Percentiles rank a stretch among this genome's conserved stretches.
These are phyloP conservation scores for Erebia ligea DNA, from an alignment of 2,888 invertebrate species.

Conservation along the genomic window DNA sequence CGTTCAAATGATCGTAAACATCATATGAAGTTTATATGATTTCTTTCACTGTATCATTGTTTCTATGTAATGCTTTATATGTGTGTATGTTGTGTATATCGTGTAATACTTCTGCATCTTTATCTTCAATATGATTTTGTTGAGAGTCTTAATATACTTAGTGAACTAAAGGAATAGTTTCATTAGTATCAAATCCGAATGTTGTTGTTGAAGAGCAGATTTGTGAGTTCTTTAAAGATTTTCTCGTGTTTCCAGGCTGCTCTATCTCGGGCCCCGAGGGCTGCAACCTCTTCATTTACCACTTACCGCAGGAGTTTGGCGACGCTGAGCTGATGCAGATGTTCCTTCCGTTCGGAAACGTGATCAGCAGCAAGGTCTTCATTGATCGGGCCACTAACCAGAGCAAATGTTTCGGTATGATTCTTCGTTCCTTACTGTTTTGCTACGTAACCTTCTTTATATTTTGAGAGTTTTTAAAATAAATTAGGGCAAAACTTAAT, in stretches of 20 bases:
- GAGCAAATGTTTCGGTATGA: slow-evolving; percentile 99
- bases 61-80: slow-evolving; percentile 46
- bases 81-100: slow-evolving; percentile 39
- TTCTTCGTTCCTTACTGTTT: background rate
- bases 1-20: slow-evolving; percentile 21
- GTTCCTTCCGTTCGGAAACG: slow-evolving; percentile 99
- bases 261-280: slow-evolving; percentile 99
- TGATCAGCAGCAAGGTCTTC: slow-evolving; percentile 99
- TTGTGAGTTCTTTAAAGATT: slow-evolving; percentile 87
- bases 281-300: slow-evolving; percentile 99
- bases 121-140: background rate
- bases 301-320: slow-evolving; percentile 99
- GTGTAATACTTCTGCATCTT: background rate
- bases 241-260: slow-evolving; percentile 92
- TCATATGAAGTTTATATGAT: slow-evolving; percentile 14
- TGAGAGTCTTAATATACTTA: background rate
- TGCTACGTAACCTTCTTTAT: too few relatives aligned
- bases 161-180: background rate
- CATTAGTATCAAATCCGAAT: slow-evolving; percentile 40
- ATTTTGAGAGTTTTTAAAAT: too few relatives aligned
- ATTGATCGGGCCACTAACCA: slow-evolving; percentile 99
- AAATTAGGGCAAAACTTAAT: too few relatives aligned
- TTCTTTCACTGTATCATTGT: slow-evolving; percentile 45
- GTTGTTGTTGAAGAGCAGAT: slow-evolving; percentile 70
- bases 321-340: slow-evolving; percentile 99